A percentile compares a stretch with the other conserved stretches of the same genome.
Evolutionary conservation across 2,797 vertebrate genomes (phyloP).

Genomic region (Chaetophractus vellerosus): DNA sequence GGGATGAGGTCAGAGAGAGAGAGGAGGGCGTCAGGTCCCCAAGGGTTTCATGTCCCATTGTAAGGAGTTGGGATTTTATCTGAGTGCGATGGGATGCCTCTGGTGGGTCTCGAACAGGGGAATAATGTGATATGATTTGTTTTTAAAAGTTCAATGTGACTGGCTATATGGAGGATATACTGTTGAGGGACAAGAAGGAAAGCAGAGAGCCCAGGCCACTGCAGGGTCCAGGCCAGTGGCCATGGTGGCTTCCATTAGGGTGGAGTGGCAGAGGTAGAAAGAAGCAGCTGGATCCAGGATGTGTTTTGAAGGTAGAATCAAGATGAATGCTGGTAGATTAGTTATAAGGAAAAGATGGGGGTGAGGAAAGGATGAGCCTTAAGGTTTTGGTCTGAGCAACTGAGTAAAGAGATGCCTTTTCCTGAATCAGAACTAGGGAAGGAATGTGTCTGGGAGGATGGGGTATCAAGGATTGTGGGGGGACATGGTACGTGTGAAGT

Average conservation of each 20-base stretch:
- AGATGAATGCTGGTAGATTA: neutral
- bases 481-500: neutral
- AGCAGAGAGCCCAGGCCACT: neutral
- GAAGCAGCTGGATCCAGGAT: neutral
- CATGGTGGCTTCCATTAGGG: neutral
- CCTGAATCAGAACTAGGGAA: neutral
- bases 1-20: neutral
- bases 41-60: neutral
- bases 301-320: neutral
- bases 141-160: constrained; percentile 40
- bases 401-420: constrained; percentile 10
- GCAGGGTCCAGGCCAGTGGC: neutral
- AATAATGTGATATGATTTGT: constrained; percentile 21
- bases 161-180: neutral
- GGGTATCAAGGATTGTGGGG: neutral
- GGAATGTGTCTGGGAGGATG: neutral
- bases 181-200: neutral
- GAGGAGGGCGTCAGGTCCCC: neutral
- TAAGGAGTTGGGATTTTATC: neutral
- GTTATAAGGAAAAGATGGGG: neutral
- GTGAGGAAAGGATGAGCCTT: neutral
- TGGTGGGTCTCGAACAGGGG: neutral
- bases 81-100: neutral
- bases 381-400: neutral
- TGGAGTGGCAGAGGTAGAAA: neutral